Evolutionary conservation across 2,888 invertebrate species (phyloP).

Genomic region (Drosophila robusta): DNA sequence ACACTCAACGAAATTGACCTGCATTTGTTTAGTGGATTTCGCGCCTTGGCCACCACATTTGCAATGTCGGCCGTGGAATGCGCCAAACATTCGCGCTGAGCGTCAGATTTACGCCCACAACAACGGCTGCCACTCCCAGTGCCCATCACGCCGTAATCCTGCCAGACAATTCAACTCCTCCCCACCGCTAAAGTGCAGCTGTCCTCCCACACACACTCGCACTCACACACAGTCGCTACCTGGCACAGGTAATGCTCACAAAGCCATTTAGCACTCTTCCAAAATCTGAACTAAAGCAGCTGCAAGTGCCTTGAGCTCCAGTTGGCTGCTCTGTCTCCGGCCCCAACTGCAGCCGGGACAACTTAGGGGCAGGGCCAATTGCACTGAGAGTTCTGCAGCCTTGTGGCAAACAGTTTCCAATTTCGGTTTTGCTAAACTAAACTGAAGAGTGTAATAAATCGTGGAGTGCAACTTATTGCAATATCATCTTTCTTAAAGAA

Average conservation of each 20-base stretch:
- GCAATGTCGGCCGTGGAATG: conserved; percentile 15
- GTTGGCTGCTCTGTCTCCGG: too few species aligned
- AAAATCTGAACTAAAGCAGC: conserved; percentile 4
- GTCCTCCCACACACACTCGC: neutral
- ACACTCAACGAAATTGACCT: conserved; percentile 57
- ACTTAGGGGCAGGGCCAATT: neutral
- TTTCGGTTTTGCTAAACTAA: neutral
- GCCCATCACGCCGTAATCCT: conserved; percentile 1
- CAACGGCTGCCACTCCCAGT: neutral
- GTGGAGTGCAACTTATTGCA: neutral
- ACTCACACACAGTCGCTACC: neutral
- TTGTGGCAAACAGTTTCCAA: neutral
- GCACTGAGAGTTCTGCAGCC: neutral
- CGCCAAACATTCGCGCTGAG: conserved; percentile 14
- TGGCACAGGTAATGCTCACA: conserved; percentile 2
- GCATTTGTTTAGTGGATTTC: conserved; percentile 51
- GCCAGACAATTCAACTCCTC: conserved; percentile 1
- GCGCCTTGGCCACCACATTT: neutral
- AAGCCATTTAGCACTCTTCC: conserved; percentile 5
- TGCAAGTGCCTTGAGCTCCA: conserved; percentile 8
- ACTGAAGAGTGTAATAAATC: too few species aligned
- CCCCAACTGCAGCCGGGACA: neutral
- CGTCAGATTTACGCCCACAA: neutral
- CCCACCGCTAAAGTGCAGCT: neutral
- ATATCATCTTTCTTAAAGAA: neutral